Conservation (phyloP, 1,140 invertebrate species). For the Delia radicum region DNA sequence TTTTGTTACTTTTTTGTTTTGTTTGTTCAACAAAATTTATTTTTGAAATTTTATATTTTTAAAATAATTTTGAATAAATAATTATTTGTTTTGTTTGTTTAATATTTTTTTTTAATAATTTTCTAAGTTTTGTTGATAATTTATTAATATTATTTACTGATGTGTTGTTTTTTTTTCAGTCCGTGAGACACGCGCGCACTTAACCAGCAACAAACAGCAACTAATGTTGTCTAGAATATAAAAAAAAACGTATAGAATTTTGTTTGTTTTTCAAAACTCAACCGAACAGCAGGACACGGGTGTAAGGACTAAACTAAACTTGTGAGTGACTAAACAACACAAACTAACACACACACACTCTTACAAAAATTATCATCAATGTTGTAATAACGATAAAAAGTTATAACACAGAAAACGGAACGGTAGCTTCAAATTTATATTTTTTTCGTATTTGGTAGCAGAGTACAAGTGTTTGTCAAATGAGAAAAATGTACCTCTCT, state of each 20-base stretch:
- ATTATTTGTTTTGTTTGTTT: background rate
- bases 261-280: background rate
- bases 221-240: slow-evolving; percentile 56
- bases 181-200: slow-evolving; percentile 53
- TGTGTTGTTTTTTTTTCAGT: slow-evolving; percentile 29
- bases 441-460: too few species aligned
- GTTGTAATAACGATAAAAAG: background rate
- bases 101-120: background rate
- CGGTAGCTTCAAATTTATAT: background rate
- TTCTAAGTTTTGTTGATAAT: background rate
- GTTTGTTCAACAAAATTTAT: background rate
- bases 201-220: slow-evolving; percentile 56
- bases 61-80: background rate
- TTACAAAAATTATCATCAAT: too few species aligned
- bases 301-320: slow-evolving; percentile 31
- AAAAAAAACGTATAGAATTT: slow-evolving; percentile 33
- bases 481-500: background rate
- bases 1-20: background rate
- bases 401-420: too few species aligned
- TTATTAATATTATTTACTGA: background rate
- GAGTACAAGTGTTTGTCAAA: background rate
- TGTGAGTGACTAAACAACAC: slow-evolving; percentile 13
- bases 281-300: slow-evolving; percentile 32
- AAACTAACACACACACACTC: background rate
- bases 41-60: background rate